phyloP scores from a whole-genome alignment of 2,113 vertebrate species.

The Phocoena phocoena region DNA sequence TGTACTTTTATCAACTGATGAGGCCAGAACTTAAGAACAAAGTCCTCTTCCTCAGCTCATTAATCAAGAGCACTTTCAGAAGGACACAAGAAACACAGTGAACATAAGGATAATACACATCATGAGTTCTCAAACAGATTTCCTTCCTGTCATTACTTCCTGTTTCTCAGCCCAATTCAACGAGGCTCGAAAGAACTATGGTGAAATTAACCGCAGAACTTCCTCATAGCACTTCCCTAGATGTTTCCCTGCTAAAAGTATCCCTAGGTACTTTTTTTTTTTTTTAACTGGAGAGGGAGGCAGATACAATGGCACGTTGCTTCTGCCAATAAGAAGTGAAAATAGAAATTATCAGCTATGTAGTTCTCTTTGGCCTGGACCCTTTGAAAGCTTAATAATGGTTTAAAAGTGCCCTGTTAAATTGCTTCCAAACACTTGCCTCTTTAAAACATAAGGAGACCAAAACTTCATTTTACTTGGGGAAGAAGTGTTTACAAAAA shows the following conservation, averaged over 20 bases:
- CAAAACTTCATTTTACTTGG: not conserved
- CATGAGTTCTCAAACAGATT: not conserved
- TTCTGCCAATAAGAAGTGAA: not conserved
- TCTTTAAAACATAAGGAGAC: not conserved
- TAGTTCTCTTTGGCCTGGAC: not conserved
- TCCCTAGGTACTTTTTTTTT: not conserved
- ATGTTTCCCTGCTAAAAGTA: not conserved
- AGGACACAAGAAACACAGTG: not conserved
- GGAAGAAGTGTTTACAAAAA: not conserved
- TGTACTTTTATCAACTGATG: not conserved
- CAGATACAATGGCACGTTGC: not conserved
- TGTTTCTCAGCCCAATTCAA: not conserved
- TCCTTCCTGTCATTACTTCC: not conserved
- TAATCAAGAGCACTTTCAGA: conserved; percentile 15
- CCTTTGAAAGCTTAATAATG: not conserved
- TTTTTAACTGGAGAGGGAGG: not conserved
- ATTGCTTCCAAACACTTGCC: not conserved
- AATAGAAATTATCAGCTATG: not conserved
- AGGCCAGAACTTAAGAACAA: not conserved
- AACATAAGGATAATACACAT: not conserved
- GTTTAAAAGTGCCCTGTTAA: not conserved
- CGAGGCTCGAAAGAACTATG: not conserved
- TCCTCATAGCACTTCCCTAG: not conserved
- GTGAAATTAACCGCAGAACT: not conserved
- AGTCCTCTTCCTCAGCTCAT: conserved; percentile 9